Conservation (phyloP, 2,797 vertebrate species). For the Xenentodon cancila region DNA sequence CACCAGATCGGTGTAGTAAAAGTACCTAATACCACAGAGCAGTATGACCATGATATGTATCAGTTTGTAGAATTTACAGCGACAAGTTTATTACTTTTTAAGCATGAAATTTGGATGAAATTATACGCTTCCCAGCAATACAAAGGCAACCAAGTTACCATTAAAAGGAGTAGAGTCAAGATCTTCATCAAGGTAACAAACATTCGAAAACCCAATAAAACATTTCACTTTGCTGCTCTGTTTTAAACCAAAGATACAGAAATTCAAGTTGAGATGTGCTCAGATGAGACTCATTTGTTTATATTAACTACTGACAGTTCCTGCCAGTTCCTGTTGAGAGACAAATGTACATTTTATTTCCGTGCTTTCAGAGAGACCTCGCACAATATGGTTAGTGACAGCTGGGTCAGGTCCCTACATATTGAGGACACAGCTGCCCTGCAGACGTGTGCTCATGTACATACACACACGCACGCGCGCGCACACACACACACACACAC, state of each 20-base stretch:
- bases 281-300: conserved; percentile 58
- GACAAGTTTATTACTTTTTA: background rate
- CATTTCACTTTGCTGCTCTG: background rate
- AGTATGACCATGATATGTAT: no score
- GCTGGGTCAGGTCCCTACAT: conserved; percentile 85
- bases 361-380: conserved; percentile 63
- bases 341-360: conserved; percentile 64
- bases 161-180: no score
- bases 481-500: no score
- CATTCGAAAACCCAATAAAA: no score
- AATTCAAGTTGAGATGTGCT: conserved; percentile 40
- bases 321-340: conserved; percentile 68
- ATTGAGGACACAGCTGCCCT: conserved; percentile 85
- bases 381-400: conserved; percentile 79
- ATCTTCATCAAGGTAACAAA: no score
- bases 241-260: conserved; percentile 14
- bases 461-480: no score
- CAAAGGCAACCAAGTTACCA: no score
- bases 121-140: no score
- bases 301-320: conserved; percentile 60
- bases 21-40: no score
- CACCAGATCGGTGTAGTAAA: no score
- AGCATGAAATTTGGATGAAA: background rate
- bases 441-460: conserved; percentile 71
- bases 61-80: no score